A percentile compares a stretch with the other conserved stretches of the same genome.
phyloP scores from a whole-genome alignment of 2,888 invertebrate species.

The Aleiodes testaceus region DNA sequence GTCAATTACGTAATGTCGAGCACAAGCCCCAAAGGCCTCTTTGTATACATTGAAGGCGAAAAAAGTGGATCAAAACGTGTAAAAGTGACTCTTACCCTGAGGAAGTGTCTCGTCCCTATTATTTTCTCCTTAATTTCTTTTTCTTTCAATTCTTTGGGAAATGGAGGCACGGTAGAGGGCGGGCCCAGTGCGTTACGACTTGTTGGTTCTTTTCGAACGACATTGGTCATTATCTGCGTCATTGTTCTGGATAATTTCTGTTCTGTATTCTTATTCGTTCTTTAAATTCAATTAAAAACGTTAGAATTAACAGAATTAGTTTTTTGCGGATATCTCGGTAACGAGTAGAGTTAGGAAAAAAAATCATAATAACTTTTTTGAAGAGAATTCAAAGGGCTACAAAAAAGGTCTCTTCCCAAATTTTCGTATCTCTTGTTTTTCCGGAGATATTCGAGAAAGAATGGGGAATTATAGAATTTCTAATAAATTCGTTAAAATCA shows the following conservation, averaged over 20 bases:
- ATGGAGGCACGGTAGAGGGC: slow-evolving; percentile 34
- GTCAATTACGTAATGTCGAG: slow-evolving; percentile 53
- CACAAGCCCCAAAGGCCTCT: slow-evolving; percentile 42
- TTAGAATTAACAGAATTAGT: slow-evolving; percentile 57
- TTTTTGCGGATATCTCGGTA: too few species aligned
- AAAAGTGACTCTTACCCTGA: neutral
- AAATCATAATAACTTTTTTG: too few species aligned
- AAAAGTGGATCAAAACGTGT: neutral
- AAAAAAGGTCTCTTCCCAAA: too few species aligned
- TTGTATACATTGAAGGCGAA: neutral
- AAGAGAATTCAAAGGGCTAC: too few species aligned
- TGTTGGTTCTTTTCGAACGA: slow-evolving; percentile 54
- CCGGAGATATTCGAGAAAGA: too few species aligned
- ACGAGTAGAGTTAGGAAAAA: too few species aligned
- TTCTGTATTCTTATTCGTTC: slow-evolving; percentile 55
- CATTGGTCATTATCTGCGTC: slow-evolving; percentile 50
- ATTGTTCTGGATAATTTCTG: slow-evolving; percentile 37
- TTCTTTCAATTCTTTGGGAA: slow-evolving; percentile 15
- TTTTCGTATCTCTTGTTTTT: too few species aligned
- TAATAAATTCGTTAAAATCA: slow-evolving; percentile 73
- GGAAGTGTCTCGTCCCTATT: neutral
- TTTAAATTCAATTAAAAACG: slow-evolving; percentile 64
- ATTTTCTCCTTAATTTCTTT: neutral
- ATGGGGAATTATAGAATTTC: slow-evolving; percentile 63
- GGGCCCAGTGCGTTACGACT: slow-evolving; percentile 49